Base-by-base conservation (phyloP, 2,888 invertebrate species). In the Plemyria rubiginata region DNA sequence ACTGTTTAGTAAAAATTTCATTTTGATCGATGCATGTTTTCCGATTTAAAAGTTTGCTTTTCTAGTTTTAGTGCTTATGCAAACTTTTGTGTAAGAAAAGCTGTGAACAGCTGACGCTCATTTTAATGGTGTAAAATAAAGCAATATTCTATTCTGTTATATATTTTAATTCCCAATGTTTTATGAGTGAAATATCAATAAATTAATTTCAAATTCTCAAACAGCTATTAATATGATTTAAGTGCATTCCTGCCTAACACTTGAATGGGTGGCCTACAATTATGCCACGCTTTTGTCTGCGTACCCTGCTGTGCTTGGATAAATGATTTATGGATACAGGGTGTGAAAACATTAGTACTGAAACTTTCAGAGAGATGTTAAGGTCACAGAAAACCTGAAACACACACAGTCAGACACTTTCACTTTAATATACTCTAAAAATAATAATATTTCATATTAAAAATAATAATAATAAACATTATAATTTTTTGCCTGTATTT, bases 171-270 rank as follows among this genome's bases (percentile, higher is more conserved):
- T 2, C 11, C 16, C 45, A 16, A 0, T 6, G 4, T 6, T 32
- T 32, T 32, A 32, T 7, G 32, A 8, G 4, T 32, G 9, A 45
- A 16, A 45, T 4, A 41, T 29, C 48, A 2, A 49, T 48, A 46
- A 49, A 55, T 41, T 40, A 53, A 45, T 45, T 16, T 16, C 45
- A 45, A 45, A 52, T 46, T 50, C 8, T n/a, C 50, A 43, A 57
- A 49, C 40, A 28, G 46, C 29, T 36, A 59, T 59, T 46, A 46
- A 29, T 59, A n/a, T 45, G 53, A 59, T 59, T 59, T 60, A 53
- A 15, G 3, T n/a, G 54, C 52, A 60, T 60, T 60, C 60, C 60
- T 60, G 49, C 16, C 45, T 54, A 38, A 29, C 55, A 3, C 32
- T 41, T 56, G 16, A 54, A 36, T 32, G 29, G 36, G 28, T 13